Percentiles rank a stretch among this genome's conserved stretches.
Evolutionary conservation across 1,140 invertebrate genomes (phyloP).

Genomic region (Tetramorium alpestre): DNA sequence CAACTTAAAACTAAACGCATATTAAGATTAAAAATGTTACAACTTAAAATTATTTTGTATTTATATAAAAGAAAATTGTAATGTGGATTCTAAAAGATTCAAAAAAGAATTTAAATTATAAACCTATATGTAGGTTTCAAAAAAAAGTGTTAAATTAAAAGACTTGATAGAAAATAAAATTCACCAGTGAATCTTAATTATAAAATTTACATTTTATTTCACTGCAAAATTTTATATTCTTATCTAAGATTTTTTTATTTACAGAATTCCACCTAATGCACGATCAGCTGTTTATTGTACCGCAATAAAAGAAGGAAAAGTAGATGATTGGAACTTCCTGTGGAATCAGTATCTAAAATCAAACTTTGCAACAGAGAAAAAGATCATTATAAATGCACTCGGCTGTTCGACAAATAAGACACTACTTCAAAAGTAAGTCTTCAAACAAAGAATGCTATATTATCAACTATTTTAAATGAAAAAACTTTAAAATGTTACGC

Average conservation of each 20-base stretch:
- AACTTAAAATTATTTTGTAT: background rate
- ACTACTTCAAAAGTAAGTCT: constrained; percentile 84
- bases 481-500: background rate
- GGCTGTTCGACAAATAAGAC: constrained; percentile 86
- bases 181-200: background rate
- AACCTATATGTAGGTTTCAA: background rate
- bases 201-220: background rate
- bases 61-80: background rate
- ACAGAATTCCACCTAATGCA: constrained; percentile 84
- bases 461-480: background rate
- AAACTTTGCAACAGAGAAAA: constrained; percentile 87
- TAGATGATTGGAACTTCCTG: constrained; percentile 86
- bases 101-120: background rate
- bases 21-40: background rate
- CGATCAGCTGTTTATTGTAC: constrained; percentile 87
- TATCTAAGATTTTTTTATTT: background rate
- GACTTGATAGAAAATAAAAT: background rate
- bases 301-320: constrained; percentile 85
- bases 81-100: background rate
- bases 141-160: background rate
- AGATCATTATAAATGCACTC: constrained; percentile 87
- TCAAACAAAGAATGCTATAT: background rate
- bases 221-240: background rate
- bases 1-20: background rate
- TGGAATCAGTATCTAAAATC: constrained; percentile 85